Conservation (phyloP, 2,888 invertebrate species). For the Acanthosepion esculentum region DNA sequence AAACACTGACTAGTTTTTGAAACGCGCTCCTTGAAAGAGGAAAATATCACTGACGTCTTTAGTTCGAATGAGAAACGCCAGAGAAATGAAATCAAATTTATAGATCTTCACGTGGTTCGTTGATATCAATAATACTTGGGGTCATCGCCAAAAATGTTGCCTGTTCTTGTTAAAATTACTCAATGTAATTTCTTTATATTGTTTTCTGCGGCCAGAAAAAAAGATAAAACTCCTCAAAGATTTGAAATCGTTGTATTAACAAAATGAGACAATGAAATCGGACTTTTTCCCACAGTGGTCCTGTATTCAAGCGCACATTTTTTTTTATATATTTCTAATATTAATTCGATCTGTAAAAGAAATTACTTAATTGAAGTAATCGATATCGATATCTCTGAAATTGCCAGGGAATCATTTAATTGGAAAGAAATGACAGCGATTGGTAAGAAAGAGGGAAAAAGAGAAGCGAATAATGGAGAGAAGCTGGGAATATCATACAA, state of each 20-base stretch:
- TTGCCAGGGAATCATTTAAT: not conserved
- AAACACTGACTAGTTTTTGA: too few species aligned
- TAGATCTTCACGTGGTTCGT: not conserved
- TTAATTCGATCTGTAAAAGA: constrained; percentile 33
- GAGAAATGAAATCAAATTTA: too few species aligned
- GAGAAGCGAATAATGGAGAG: not conserved
- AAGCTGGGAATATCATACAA: not conserved
- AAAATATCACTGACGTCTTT: too few species aligned
- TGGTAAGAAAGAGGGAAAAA: not conserved
- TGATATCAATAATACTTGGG: not conserved
- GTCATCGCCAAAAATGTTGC: not conserved
- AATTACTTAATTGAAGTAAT: not conserved
- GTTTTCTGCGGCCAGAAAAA: not conserved
- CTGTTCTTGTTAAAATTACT: not conserved
- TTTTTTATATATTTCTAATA: not conserved
- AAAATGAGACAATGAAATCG: not conserved
- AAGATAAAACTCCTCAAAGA: not conserved
- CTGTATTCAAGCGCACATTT: not conserved
- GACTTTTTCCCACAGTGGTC: not conserved
- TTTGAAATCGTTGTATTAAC: not conserved
- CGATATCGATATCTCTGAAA: constrained; percentile 17
- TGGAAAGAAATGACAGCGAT: not conserved
- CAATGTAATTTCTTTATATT: not conserved
- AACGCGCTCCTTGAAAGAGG: too few species aligned
- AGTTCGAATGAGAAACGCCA: too few species aligned